Percentiles rank a stretch among this genome's conserved stretches.
Evolutionary conservation across 2,888 invertebrate species (phyloP).

Genomic region (Ichneumon xanthorius): DNA sequence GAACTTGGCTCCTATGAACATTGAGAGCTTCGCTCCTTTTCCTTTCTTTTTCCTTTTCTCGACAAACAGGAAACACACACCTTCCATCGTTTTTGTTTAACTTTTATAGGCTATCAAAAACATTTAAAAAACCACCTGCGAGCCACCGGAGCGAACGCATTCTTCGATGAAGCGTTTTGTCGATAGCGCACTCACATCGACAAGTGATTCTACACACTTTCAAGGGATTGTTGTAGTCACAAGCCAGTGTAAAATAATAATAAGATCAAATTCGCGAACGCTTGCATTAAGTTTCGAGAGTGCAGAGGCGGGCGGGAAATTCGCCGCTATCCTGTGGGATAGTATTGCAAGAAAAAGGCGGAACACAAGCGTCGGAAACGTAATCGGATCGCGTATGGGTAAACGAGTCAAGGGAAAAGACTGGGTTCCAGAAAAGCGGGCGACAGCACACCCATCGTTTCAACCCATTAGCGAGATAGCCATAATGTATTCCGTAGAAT

Average conservation of each 20-base stretch:
- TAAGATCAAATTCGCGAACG: neutral
- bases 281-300: neutral
- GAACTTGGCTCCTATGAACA: conserved; percentile 37
- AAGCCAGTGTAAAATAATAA: neutral
- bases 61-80: conserved; percentile 34
- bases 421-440: conserved; percentile 25
- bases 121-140: conserved; percentile 62
- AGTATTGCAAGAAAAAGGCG: conserved; percentile 25
- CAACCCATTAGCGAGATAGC: conserved; percentile 73
- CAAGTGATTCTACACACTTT: neutral
- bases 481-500: conserved; percentile 75
- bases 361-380: conserved; percentile 11
- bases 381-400: conserved; percentile 11
- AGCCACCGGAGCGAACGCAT: conserved; percentile 61
- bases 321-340: conserved; percentile 18
- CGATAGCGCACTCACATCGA: neutral
- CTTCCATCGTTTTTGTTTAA: neutral
- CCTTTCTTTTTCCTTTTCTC: neutral
- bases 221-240: neutral
- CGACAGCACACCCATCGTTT: conserved; percentile 49
- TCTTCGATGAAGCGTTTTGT: neutral
- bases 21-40: conserved; percentile 31
- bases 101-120: neutral
- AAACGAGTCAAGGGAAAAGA: conserved; percentile 48
- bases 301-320: conserved; percentile 42